phyloP scores from a whole-genome alignment of 2,797 vertebrate species.

The Falco columbarius region DNA sequence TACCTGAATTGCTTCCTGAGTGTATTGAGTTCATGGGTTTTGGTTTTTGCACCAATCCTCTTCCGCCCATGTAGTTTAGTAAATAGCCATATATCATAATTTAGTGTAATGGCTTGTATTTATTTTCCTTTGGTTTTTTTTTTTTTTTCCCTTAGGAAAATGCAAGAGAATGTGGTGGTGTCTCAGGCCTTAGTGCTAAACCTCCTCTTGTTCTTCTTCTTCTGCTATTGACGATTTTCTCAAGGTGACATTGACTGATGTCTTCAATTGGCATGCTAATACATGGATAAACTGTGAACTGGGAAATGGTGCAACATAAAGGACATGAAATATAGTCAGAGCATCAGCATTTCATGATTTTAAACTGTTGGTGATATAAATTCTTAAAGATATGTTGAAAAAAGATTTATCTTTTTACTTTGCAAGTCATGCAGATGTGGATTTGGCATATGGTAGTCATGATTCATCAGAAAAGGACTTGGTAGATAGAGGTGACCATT shows the following conservation, averaged over 20 bases:
- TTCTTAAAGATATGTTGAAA: slow-evolving; percentile 81
- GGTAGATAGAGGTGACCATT: slow-evolving; percentile 69
- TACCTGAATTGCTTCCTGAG: neutral
- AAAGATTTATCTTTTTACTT: slow-evolving; percentile 79
- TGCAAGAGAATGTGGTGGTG: slow-evolving; percentile 94
- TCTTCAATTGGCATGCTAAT: slow-evolving; percentile 82
- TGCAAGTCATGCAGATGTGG: slow-evolving; percentile 79
- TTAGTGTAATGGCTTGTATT: neutral
- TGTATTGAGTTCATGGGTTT: neutral
- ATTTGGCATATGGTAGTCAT: slow-evolving; percentile 76
- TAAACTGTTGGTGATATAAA: slow-evolving; percentile 84
- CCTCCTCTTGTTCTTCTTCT: slow-evolving; percentile 76
- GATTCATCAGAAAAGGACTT: slow-evolving; percentile 78
- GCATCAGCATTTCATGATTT: slow-evolving; percentile 86
- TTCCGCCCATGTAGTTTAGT: neutral
- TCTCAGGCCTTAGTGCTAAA: slow-evolving; percentile 76
- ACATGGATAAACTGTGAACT: slow-evolving; percentile 82
- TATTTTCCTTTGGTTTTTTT: neutral
- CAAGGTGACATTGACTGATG: slow-evolving; percentile 89
- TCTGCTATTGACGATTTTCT: slow-evolving; percentile 80
- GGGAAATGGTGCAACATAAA: slow-evolving; percentile 82
- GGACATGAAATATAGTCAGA: slow-evolving; percentile 81
- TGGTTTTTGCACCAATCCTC: neutral
- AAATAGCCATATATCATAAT: neutral
- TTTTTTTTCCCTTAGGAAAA: slow-evolving; percentile 84